phyloP scores from a whole-genome alignment of 2,888 invertebrate species.

The Gerris lacustris region DNA sequence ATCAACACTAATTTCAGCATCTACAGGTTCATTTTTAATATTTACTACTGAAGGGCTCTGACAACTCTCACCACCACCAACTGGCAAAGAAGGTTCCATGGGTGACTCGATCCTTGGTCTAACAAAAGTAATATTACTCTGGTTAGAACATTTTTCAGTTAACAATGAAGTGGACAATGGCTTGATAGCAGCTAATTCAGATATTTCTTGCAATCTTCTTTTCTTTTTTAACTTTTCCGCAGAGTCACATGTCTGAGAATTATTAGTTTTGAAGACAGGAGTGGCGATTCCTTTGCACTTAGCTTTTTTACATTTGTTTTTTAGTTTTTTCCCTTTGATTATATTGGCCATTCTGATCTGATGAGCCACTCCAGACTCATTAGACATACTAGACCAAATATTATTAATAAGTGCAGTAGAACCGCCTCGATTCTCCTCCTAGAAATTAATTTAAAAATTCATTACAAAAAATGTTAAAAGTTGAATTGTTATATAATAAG shows the following conservation, averaged over 20 bases:
- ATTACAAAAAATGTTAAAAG: neutral
- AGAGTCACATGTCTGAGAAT: conserved; percentile 7
- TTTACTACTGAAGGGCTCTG: neutral
- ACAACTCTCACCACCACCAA: neutral
- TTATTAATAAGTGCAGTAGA: conserved; percentile 23
- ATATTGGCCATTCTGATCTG: neutral
- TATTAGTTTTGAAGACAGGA: conserved; percentile 10
- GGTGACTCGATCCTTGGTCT: neutral
- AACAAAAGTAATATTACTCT: neutral
- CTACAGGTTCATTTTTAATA: neutral
- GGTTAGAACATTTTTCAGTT: conserved; percentile 2
- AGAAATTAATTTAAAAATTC: conserved; percentile 11
- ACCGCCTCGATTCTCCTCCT: conserved; percentile 19
- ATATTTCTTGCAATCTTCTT: conserved; percentile 7
- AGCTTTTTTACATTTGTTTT: conserved; percentile 8
- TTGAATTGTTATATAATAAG: neutral
- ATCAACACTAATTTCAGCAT: neutral
- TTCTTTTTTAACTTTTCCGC: conserved; percentile 10
- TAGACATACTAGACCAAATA: conserved; percentile 30
- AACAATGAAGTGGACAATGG: neutral
- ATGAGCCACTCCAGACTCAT: conserved; percentile 16
- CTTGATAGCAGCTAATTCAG: neutral
- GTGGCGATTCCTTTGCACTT: conserved; percentile 12
- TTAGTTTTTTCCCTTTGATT: conserved; percentile 2
- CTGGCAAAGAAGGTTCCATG: neutral